phyloP scores from a whole-genome alignment of 2,113 vertebrate species.

The Coreoperca whiteheadi region DNA sequence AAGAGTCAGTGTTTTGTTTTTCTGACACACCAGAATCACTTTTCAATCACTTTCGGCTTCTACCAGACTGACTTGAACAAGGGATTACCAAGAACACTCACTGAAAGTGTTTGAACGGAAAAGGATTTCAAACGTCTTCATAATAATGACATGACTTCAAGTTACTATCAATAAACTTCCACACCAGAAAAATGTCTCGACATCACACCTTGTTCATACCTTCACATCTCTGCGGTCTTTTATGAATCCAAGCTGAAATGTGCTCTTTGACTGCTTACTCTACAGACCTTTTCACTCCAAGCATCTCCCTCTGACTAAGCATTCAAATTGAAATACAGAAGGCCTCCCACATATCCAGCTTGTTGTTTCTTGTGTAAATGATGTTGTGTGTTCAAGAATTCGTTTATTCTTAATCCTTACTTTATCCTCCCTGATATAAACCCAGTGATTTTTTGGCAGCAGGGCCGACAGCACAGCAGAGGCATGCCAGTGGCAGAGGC shows the following conservation, averaged over 20 bases:
- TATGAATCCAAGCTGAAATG: constrained; percentile 33
- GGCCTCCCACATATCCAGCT: constrained; percentile 79
- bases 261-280: constrained; percentile 40
- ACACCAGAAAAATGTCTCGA: constrained; percentile 17
- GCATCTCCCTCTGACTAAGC: constrained; percentile 54
- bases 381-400: constrained; percentile 82
- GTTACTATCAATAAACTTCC: constrained; percentile 42
- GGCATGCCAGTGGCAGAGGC: constrained; percentile 77
- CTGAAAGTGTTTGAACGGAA: constrained; percentile 4
- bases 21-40: constrained; percentile 16
- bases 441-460: constrained; percentile 73
- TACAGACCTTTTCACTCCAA: constrained; percentile 57
- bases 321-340: constrained; percentile 59
- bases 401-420: constrained; percentile 81
- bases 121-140: constrained; percentile 5
- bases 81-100: constrained; percentile 22
- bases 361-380: constrained; percentile 84
- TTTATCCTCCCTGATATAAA: constrained; percentile 78
- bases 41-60: constrained; percentile 33
- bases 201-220: constrained; percentile 23
- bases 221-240: constrained; percentile 32
- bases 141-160: constrained; percentile 5
- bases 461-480: constrained; percentile 69
- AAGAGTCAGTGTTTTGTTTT: neutral
- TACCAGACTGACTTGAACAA: constrained; percentile 6